Evolutionary conservation across 2,113 vertebrate genomes (phyloP).

Genomic region (Rousettus leschenaultii): DNA sequence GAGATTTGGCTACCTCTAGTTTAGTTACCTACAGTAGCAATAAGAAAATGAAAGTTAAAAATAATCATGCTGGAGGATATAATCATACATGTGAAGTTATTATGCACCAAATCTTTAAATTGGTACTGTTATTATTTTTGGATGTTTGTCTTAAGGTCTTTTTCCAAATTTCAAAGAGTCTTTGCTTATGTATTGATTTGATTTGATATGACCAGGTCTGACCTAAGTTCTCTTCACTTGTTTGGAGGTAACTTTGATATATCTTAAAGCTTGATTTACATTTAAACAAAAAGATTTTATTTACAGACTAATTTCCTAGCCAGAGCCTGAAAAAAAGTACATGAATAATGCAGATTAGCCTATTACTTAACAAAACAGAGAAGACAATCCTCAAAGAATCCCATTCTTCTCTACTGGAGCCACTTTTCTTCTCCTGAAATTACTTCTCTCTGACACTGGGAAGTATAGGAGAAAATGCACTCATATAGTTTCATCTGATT

Average conservation of each 20-base stretch:
- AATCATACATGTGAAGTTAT: not conserved
- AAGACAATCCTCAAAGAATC: not conserved
- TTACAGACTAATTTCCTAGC: not conserved
- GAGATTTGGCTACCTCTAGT: not conserved
- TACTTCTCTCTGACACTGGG: not conserved
- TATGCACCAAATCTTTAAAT: not conserved
- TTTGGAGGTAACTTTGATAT: not conserved
- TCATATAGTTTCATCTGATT: not conserved
- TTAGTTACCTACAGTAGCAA: not conserved
- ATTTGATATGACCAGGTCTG: not conserved
- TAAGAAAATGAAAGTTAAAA: conserved; percentile 1
- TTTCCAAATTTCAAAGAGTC: conserved; percentile 21
- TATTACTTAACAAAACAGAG: not conserved
- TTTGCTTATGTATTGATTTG: not conserved
- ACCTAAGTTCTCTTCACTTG: not conserved
- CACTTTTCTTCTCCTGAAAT: not conserved
- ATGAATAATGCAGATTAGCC: not conserved
- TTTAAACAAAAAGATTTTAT: not conserved
- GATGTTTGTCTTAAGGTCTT: not conserved
- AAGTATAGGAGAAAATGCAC: not conserved
- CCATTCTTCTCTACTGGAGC: not conserved
- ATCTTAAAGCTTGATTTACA: not conserved
- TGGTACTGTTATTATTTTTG: not conserved
- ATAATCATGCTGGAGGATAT: not conserved
- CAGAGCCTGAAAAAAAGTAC: not conserved